Evolutionary conservation across 2,888 invertebrate species (phyloP), one percentile per base, ranked within the genome.

Genomic region (Epiperipatus broadwayi): DNA sequence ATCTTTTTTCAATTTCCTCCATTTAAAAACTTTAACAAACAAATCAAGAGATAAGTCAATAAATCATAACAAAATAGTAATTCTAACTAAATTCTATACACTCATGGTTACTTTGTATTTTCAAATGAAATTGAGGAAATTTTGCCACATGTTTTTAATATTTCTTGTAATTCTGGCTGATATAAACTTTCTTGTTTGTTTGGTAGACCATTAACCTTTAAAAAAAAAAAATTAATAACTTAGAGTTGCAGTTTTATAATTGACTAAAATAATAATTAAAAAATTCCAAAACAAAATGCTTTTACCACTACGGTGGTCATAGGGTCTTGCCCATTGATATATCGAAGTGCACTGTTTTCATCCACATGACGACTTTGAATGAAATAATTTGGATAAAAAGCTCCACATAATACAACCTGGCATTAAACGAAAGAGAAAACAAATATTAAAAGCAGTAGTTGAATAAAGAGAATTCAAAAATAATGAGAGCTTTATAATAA

Each of bases 341-440:
- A 53, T 47, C 71, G 72, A 3, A 73, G 68, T 0, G 77, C 71
- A 19, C 71, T 68, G 1, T 70, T 63, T 52, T 80, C 78, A 43
- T 72, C 67, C 0, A 65, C 58, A n/a, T n/a, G n/a, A n/a, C n/a
- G n/a, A 5, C 60, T 52, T 21, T 71, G 67, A 15, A 73, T 58
- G 60, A 81, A 91, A 58, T 79, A 91, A 58, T 89, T 75, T 0
- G 93, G 93, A 61, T 87, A 93, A 59, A 87, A 87, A 2, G 89
- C 87, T 2, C 80, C 84, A 41, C 77, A 74, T 22, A 81, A 61
- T n/a, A 76, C 66, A 27, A 80, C 56, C 76, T 78, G 54, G 4
- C 50, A 42, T 42, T 46, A 20, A 40, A 44, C 37, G 35, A 14
- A 8, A 21, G 28, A 18, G 29, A 33, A 37, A 8, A 22, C 2